Evolutionary conservation across 1,140 invertebrate species (phyloP), one percentile per base, ranked within the genome.

Genomic region (Drosophila ironensis): DNA sequence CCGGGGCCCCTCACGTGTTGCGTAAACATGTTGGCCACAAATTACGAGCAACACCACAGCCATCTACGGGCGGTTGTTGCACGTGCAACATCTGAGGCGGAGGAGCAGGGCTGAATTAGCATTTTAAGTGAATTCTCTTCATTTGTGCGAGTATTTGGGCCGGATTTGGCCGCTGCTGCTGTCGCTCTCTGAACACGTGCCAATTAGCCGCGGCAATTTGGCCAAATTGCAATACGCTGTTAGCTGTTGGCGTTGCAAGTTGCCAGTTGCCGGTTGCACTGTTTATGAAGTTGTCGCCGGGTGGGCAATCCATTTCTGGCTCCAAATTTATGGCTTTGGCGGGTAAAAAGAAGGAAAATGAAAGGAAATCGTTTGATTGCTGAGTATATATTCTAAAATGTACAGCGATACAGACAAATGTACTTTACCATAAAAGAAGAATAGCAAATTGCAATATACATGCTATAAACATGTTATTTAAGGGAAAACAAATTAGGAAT

Each of bases 91-190:
- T 35, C 20, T 24, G 8, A 12, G 14, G 27, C 35, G 56, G 35
- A 59, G 56, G 50, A 56, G 30, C 47, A n/a, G 24, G 28, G 68
- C 54, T 22, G 19, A 69, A 82, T 82, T 82, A 73, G 78, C 78
- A 82, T 82, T 82, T 82, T 82, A 82, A 82, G 78, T 84, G 78
- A 84, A 82, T 84, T 82, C 78, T 82, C 73, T 84, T 81, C 77
- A 81, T 82, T 82, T 72, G 77, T 33, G 7, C 30, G 30, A 33
- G 11, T 61, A 80, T 80, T 74, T 69, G 63, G 61, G 41, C 28
- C 64, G 66, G 37, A 52, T 73, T 42, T 59, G 22, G 22, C 53
- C n/a, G 37, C 33, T 20, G 50, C 38, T 54, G 42, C 8, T 42
- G 46, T 45, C 27, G 40, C 52, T 46, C 53, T 46, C 33, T 69